Percentiles rank a stretch among this genome's conserved stretches.
These are phyloP conservation scores for Nycticebus coucang DNA, from an alignment of 2,113 vertebrate species.

Conservation along the genomic window DNA sequence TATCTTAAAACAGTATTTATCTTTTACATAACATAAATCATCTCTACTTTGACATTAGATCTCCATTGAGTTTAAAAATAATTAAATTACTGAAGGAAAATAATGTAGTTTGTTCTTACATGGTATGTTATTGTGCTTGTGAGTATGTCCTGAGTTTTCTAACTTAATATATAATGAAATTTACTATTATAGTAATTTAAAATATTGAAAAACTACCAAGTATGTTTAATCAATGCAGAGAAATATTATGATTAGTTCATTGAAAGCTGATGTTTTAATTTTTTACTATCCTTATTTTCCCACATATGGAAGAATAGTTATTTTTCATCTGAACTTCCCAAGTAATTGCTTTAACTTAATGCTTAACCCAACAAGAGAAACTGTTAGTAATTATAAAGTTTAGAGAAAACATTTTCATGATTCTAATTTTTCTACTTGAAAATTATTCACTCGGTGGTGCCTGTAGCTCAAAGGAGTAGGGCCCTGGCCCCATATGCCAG, in stretches of 20 bases:
- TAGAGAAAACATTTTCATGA: not conserved
- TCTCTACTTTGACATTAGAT: not conserved
- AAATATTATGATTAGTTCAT: not conserved
- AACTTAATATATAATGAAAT: not conserved
- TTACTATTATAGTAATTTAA: not conserved
- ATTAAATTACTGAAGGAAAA: not conserved
- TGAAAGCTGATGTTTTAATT: not conserved
- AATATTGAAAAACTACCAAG: not conserved
- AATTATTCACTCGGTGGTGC: not conserved
- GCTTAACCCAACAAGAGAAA: not conserved
- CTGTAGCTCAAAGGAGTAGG: no score
- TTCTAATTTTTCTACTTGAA: not conserved
- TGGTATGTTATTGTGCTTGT: not conserved
- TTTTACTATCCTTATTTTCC: not conserved
- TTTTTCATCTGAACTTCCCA: not conserved
- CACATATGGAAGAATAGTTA: not conserved
- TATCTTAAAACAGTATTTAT: not conserved
- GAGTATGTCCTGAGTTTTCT: not conserved
- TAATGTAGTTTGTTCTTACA: rapidly evolving
- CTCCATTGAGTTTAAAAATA: not conserved
- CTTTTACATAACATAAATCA: not conserved
- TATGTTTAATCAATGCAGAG: not conserved
- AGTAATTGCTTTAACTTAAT: not conserved
- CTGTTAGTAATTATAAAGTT: not conserved
- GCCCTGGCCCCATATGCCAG: no score